These are phyloP conservation scores for Alouatta palliata DNA, from an alignment of 2,113 vertebrate species.

Conservation along the genomic window DNA sequence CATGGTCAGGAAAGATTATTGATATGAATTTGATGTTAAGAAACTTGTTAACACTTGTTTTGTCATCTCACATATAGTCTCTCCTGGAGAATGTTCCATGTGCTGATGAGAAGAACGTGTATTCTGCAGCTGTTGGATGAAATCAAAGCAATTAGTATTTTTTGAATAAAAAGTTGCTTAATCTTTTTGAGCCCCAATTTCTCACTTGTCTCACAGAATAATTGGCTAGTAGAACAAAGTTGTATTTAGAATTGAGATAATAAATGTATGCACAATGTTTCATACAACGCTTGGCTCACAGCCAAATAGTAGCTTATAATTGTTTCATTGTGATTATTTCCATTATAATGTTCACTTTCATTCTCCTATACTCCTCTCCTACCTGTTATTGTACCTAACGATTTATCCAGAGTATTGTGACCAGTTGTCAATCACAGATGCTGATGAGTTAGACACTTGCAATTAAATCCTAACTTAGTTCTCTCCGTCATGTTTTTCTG, in stretches of 20 bases:
- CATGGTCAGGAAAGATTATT: background rate
- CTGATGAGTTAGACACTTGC: background rate
- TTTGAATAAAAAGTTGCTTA: slow-evolving; percentile 1
- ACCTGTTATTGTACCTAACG: background rate
- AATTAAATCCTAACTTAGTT: background rate
- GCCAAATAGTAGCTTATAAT: background rate
- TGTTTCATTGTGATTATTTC: background rate
- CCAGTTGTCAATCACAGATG: background rate
- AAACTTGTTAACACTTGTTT: background rate
- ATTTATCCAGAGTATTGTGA: background rate
- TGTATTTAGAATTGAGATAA: slow-evolving; percentile 22
- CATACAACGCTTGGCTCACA: background rate
- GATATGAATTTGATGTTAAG: background rate
- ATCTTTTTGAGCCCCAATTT: background rate
- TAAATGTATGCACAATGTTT: background rate
- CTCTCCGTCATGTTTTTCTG: slow-evolving; percentile 64
- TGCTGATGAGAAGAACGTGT: background rate
- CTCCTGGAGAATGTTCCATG: background rate
- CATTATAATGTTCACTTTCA: background rate
- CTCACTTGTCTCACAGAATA: background rate
- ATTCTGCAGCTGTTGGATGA: background rate
- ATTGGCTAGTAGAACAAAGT: background rate
- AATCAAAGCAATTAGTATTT: background rate
- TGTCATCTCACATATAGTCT: background rate
- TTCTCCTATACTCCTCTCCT: background rate